Evolutionary conservation across 2,113 vertebrate genomes (phyloP).

Genomic region (Theristicus caerulescens): DNA sequence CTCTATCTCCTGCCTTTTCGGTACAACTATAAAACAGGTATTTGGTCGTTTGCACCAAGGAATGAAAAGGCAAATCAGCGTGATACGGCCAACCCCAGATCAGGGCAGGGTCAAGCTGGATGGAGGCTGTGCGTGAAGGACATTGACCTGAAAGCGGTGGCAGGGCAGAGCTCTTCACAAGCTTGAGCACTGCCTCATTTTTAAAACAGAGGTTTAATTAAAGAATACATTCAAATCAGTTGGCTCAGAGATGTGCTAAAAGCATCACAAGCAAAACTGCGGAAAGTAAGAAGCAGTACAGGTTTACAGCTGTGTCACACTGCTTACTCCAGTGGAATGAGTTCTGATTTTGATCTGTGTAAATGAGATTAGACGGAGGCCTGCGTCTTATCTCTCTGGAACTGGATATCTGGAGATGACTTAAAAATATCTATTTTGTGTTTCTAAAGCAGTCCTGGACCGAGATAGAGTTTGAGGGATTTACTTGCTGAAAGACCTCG

Average conservation of each 20-base stretch:
- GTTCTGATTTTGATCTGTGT: slow-evolving; percentile 25
- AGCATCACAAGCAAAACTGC: not conserved
- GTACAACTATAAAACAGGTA: not conserved
- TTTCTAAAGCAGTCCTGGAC: not conserved
- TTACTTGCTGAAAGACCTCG: not conserved
- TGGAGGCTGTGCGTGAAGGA: not conserved
- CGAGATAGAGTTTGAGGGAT: not conserved
- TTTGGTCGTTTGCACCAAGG: not conserved
- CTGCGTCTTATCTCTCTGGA: not conserved
- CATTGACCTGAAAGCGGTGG: not conserved
- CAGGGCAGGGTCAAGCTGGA: not conserved
- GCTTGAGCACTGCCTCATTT: not conserved
- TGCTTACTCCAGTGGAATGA: not conserved
- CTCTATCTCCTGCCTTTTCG: not conserved
- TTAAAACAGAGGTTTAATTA: slow-evolving; percentile 3
- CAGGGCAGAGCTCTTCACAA: not conserved
- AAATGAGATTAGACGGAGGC: not conserved
- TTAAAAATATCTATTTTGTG: not conserved
- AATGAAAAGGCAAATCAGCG: not conserved
- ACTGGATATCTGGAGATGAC: not conserved
- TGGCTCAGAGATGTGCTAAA: not conserved
- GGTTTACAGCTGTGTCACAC: not conserved
- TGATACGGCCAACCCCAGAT: not conserved
- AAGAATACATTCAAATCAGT: not conserved
- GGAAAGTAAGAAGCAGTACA: not conserved